Conservation (phyloP, 2,797 vertebrate species). For the Hippoglossus hippoglossus region DNA sequence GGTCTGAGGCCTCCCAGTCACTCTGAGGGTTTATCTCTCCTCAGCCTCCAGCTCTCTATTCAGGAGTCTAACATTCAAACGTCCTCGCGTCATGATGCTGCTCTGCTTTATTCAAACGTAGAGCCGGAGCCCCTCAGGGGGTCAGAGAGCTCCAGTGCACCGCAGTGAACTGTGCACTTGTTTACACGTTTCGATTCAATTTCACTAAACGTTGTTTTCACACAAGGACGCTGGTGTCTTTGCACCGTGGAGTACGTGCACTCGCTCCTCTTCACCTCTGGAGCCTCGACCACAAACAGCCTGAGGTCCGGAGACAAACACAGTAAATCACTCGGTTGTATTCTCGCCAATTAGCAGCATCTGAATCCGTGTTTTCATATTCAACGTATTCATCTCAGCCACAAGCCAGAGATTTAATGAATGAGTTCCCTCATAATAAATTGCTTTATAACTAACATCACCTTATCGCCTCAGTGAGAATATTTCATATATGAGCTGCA, state of each 20-base stretch:
- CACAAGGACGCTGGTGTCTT: conserved; percentile 9
- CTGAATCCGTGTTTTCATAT: not conserved
- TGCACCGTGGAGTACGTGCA: not conserved
- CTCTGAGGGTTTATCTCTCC: not conserved
- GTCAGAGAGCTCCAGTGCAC: no score
- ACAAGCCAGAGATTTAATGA: not conserved
- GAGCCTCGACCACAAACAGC: conserved; percentile 22
- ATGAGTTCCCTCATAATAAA: not conserved
- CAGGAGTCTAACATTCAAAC: no score
- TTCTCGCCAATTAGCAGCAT: not conserved
- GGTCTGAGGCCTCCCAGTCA: not conserved
- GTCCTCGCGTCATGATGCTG: no score
- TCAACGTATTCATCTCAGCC: not conserved
- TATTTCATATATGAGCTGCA: no score
- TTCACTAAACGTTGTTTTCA: not conserved
- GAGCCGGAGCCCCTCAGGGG: no score
- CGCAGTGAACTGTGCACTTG: no score
- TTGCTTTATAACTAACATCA: no score
- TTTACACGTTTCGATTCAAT: conserved; percentile 3
- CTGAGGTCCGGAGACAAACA: not conserved
- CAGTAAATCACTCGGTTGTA: not conserved
- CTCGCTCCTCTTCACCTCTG: conserved; percentile 7
- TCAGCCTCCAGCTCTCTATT: no score
- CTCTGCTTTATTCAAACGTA: no score
- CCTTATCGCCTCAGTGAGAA: no score